These are phyloP conservation scores for Drusus annulatus DNA, from an alignment of 1,140 invertebrate genomes.

Conservation along the genomic window DNA sequence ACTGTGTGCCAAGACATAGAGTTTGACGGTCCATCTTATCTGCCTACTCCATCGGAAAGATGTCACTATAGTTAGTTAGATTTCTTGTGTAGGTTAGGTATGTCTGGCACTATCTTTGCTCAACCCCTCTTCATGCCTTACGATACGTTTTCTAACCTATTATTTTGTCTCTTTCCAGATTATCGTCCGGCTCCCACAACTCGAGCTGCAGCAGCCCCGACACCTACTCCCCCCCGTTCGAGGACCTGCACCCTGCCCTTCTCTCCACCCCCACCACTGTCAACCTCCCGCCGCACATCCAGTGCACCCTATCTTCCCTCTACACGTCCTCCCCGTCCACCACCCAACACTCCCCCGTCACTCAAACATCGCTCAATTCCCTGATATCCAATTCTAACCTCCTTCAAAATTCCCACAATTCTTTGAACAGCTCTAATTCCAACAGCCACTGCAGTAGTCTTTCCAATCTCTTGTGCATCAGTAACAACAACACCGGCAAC, in stretches of 20 bases:
- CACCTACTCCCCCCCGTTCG: background rate
- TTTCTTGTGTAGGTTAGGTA: no score
- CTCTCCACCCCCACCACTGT: slow-evolving; percentile 14
- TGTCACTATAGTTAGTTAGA: no score
- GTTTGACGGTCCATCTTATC: no score
- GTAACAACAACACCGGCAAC: no score
- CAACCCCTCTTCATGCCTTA: no score
- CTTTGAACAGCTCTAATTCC: background rate
- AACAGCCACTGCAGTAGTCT: background rate
- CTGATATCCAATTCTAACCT: background rate
- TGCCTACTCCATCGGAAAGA: no score
- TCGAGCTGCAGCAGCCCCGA: slow-evolving; percentile 12
- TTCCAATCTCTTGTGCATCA: no score
- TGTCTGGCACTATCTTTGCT: no score
- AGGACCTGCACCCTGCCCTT: slow-evolving; percentile 35
- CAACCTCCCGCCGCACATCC: background rate
- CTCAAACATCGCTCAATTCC: background rate
- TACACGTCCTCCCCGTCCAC: slow-evolving; percentile 6
- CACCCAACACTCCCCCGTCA: background rate
- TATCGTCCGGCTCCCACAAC: slow-evolving; percentile 1
- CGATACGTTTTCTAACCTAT: no score
- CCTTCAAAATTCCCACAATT: background rate
- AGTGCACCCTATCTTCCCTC: background rate
- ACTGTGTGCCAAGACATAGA: no score
- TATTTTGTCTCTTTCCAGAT: background rate